A percentile compares a stretch with the other conserved stretches of the same genome.
These are phyloP conservation scores for Tringa solitaria DNA, from an alignment of 2,113 vertebrate species.

Conservation along the genomic window DNA sequence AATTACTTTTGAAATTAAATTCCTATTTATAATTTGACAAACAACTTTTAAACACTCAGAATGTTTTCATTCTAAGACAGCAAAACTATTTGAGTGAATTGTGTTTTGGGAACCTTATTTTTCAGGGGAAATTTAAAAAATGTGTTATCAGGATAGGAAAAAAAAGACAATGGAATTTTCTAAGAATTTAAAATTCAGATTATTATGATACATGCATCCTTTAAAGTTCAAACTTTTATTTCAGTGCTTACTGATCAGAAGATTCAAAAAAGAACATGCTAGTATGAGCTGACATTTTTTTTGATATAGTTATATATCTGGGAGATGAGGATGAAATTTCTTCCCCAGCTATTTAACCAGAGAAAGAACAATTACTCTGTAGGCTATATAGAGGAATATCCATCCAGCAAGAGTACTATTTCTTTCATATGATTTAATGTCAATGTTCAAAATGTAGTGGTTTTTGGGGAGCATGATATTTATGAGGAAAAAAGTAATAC, in stretches of 20 bases:
- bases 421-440: not conserved
- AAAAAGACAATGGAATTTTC: not conserved
- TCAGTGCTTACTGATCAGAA: not conserved
- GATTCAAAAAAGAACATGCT: not conserved
- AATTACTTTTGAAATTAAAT: not conserved
- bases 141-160: rapidly evolving
- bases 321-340: not conserved
- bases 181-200: not conserved
- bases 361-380: not conserved
- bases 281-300: not conserved
- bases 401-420: not conserved
- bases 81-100: not conserved
- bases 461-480: not conserved
- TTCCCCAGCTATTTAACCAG: not conserved
- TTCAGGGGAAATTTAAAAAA: not conserved
- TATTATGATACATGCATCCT: not conserved
- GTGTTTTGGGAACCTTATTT: not conserved
- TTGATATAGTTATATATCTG: not conserved
- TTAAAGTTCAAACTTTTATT: not conserved
- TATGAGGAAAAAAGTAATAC: not conserved
- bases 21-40: not conserved
- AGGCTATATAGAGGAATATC: not conserved
- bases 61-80: not conserved
- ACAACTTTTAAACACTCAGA: not conserved
- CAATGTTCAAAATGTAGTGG: not conserved